A percentile compares a stretch with the other conserved stretches of the same genome.
Conservation (phyloP, 2,888 invertebrate species). For the Nephrotoma guestfalica region DNA sequence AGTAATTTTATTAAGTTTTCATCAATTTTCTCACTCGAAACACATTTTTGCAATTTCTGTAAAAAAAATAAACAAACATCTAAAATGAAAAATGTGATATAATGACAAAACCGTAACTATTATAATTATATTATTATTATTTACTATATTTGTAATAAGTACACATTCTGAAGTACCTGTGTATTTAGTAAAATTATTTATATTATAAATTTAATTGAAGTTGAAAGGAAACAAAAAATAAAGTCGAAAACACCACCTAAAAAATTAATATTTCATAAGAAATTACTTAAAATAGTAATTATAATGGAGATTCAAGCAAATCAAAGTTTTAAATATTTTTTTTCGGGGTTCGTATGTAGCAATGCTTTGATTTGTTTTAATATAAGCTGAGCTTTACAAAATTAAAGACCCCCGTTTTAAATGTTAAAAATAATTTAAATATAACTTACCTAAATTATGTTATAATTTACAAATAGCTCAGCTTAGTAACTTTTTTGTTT, state of each 20-base stretch:
- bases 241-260: not conserved
- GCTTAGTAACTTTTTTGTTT: not conserved
- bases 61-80: not conserved
- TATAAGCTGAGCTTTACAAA: not conserved
- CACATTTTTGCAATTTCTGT: not conserved
- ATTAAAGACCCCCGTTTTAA: not conserved
- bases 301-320: constrained; percentile 3
- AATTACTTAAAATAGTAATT: not conserved
- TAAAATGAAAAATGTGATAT: not conserved
- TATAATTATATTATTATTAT: not conserved
- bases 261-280: not conserved
- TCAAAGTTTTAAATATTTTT: not conserved
- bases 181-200: constrained; percentile 1
- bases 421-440: not conserved
- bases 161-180: constrained; percentile 5
- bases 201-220: not conserved
- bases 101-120: not conserved
- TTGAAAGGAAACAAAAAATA: not conserved
- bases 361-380: not conserved
- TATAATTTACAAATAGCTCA: not conserved
- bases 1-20: not conserved
- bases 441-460: not conserved
- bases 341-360: not conserved
- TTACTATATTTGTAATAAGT: not conserved
- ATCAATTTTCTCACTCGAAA: not conserved